Evolutionary conservation across 2,888 invertebrate genomes (phyloP), one percentile per base, ranked within the genome.

Genomic region (Lamellibrachia columna): DNA sequence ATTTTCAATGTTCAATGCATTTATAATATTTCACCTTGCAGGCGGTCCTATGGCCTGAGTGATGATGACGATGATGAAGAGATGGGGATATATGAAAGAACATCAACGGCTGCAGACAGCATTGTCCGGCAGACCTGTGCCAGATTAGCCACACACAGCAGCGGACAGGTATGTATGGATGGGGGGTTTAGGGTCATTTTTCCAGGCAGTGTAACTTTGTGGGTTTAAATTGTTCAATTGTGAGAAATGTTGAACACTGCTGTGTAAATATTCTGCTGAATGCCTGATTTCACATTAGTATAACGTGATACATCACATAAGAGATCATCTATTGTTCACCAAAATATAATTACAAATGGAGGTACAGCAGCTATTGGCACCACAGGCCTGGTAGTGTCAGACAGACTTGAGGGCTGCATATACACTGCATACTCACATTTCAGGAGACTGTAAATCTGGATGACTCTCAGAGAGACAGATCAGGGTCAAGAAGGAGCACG

Each of bases 41-140:
- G 75, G 22, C 75, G 75, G n/a, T 75, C 75, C 75, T 75, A 75
- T n/a, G 75, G 75, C 75, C 75, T 75, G 22, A 75, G 75, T 75
- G 75, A 75, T 75, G 75, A 75, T 75, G 75, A 75, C 22, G 75
- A 75, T 75, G 75, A 75, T 75, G 75, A 75, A 75, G 75, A 75
- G 75, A 75, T 75, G 75, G 75, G 75, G 75, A 22, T 15, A 15
- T 75, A 75, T 75, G 22, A 75, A 75, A 75, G 75, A n/a, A 22
- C 55, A 55, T 9, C 55, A 1, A 2, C 75, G n/a, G 75, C 75
- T 4, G 75, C 75, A 75, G 75, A 75, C 75, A 75, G 22, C 22
- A 15, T 75, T 22, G 75, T 75, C 75, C 75, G 75, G 22, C 75
- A 75, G 75, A 75, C 75, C 75, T 75, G 75, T 75, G 75, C 75